Evolutionary conservation across 2,888 invertebrate genomes (phyloP).

Genomic region (Corbicula japonica): DNA sequence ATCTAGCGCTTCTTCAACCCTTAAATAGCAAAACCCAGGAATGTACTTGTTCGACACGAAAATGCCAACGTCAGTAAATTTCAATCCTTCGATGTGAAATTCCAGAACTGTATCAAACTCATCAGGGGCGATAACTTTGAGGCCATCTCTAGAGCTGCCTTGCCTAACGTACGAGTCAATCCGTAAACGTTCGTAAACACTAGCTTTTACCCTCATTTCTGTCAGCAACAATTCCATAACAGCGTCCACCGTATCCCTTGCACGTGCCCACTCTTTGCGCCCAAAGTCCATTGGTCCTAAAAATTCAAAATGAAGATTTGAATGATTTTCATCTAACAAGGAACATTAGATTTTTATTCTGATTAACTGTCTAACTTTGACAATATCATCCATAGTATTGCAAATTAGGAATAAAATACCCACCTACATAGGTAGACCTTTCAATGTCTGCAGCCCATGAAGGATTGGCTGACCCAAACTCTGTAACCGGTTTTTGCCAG

Average conservation of each 20-base stretch:
- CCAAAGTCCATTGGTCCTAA: conserved; percentile 53
- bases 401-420: not conserved
- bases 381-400: too few relatives aligned
- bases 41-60: conserved; percentile 10
- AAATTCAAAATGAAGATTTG: not conserved
- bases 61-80: not conserved
- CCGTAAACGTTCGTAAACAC: conserved; percentile 33
- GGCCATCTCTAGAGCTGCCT: conserved; percentile 65
- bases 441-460: conserved; percentile 44
- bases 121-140: conserved; percentile 64
- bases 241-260: conserved; percentile 42
- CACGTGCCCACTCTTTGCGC: conserved; percentile 42
- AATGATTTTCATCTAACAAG: not conserved
- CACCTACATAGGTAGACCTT: conserved; percentile 42
- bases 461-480: conserved; percentile 25
- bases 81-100: too few relatives aligned
- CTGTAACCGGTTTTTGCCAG: conserved; percentile 47
- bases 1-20: conserved; percentile 2
- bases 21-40: conserved; percentile 48
- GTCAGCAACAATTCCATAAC: conserved; percentile 40
- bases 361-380: too few relatives aligned
- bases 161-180: conserved; percentile 59
- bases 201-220: conserved; percentile 29
- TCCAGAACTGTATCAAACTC: too few relatives aligned
- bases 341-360: too few relatives aligned